Base-by-base conservation (phyloP, 2,888 invertebrate genomes). In the Timandra comae region DNA sequence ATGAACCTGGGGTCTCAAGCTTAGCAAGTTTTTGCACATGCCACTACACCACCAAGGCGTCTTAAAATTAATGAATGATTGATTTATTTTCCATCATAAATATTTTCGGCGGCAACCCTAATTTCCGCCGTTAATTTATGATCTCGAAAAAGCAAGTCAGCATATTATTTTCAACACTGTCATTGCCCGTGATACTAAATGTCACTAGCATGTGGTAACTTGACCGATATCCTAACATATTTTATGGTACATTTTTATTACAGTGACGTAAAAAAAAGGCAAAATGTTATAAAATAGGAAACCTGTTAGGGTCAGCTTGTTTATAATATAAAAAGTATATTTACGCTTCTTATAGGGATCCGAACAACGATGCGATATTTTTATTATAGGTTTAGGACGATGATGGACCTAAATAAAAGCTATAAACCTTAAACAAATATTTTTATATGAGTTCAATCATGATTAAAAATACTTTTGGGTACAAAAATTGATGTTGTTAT, bases 161-260 rank as follows among this genome's bases (percentile, higher is more conserved):
- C 30, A 23, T 36, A 36, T 41, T 40, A 33, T 28, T 34, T 34
- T 23, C 31, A 25, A 21, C 23, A 13, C 25, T 30, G 33, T 27
- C 37, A 24, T 36, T 34, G 9, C 24, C 24, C 7, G 7, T 32
- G 29, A 29, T 34, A 36, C 24, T 25, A 32, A 28, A 33, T 20
- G 22, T 35, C 31, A 13, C 19, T 27, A 32, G 28, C 31, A 31
- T 28, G 34, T 26, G 29, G 30, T 32, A 29, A 21, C 30, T 21
- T 35, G 24, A 22, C 31, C 35, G 33, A 43, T 38, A 33, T 34
- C 29, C 11, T 12, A 13, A 22, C 35, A 30, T 43, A 40, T 33
- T 38, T 41, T 35, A 36, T 11, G 39, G 27, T 26, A 21, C 13
- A 24, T 30, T 37, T 36, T 44, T 39, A 38, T 36, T 34, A 33